Conservation (phyloP, 2,797 vertebrate species). For the Pitangus sulphuratus region DNA sequence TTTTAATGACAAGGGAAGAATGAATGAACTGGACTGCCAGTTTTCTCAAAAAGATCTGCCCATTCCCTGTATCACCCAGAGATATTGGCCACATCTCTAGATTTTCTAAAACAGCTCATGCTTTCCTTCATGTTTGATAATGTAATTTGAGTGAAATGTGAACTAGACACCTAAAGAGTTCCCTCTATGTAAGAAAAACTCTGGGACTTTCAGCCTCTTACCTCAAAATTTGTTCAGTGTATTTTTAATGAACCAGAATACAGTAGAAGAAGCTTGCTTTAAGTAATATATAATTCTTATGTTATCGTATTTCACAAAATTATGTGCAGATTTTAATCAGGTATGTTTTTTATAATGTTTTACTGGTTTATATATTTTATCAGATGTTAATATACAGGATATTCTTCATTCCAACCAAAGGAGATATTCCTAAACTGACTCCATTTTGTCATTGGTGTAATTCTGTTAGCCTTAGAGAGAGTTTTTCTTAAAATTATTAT, state of each 20-base stretch:
- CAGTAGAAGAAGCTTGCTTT: constrained; percentile 21
- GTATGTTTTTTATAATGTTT: constrained; percentile 13
- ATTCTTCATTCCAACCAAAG: neutral
- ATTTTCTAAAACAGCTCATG: neutral
- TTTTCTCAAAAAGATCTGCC: neutral
- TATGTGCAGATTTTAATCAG: constrained; percentile 20
- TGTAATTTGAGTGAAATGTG: neutral
- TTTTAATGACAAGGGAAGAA: neutral
- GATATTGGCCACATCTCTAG: neutral
- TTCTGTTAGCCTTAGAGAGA: neutral
- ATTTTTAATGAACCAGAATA: constrained; percentile 18
- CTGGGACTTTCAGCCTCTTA: neutral
- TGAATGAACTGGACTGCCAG: neutral
- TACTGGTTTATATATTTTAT: constrained; percentile 29
- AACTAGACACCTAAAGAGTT: neutral
- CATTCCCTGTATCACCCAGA: neutral
- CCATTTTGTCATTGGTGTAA: constrained; percentile 22
- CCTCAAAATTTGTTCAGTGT: neutral
- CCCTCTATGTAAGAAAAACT: neutral
- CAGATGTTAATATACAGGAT: constrained; percentile 29
- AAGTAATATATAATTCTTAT: neutral
- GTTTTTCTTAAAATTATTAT: neutral
- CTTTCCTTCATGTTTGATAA: neutral
- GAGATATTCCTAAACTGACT: neutral
- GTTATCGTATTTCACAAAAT: constrained; percentile 36